Evolutionary conservation across 2,113 vertebrate genomes (phyloP), one percentile per base, ranked within the genome.

Genomic region (Zapus hudsonius): DNA sequence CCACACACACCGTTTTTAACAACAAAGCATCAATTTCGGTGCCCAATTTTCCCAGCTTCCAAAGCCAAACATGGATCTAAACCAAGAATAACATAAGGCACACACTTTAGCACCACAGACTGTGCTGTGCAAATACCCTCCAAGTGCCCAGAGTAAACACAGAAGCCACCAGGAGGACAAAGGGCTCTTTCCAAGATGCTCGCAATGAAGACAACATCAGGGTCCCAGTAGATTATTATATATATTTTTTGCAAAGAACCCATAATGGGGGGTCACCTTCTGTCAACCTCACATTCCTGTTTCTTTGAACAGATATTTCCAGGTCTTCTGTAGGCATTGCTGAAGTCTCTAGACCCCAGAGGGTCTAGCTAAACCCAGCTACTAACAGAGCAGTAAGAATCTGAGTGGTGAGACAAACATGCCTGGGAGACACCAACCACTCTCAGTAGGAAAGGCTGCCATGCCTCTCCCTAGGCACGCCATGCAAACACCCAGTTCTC

Each of bases 251-350:
- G 61, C n/a, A 82, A 84, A 90, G 59, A 83, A 52, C 22, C 11
- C 90, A 61, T 0, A 0, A 23, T 2, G 22, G 23, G n/a, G 23
- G 23, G 0, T 80, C 59, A 55, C 76, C 66, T 74, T 64, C 52
- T 84, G n/a, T 64, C 12, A 19, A 11, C 27, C 27, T 27, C 42
- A 5, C 16, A 7, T 92, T 72, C 75, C 69, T 47, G n/a, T 31
- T 31, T 84, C 87, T n/a, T 82, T 83, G 73, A 91, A 33, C 47
- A 93, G 78, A 89, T 36, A 59, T 59, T 74, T 84, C 25, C 33
- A 57, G 57, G 2, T 80, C 80, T 61, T 19, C 72, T 59, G 20
- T 61, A 70, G 70, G 22, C 84, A n/a, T 0, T 55, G 29, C 64
- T 76, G 12, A 33, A 22, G 19, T 29, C 15, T 64, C 44, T 42